phyloP scores from a whole-genome alignment of 92 coral and sea anemone genomes.

The Porites rus region DNA sequence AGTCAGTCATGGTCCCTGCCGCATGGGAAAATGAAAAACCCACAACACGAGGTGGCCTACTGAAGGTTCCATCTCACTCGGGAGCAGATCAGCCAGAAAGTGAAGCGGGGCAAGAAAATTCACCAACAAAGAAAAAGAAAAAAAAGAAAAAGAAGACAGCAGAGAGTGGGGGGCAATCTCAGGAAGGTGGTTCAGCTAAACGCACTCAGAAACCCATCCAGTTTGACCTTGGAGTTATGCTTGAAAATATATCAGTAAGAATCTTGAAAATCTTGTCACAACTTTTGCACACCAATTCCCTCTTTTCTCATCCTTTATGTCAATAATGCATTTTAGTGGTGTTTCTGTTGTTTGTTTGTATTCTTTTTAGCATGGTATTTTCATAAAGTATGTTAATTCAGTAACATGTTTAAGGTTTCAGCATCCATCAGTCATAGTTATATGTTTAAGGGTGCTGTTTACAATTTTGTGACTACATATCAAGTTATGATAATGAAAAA shows the following conservation, averaged over 20 bases:
- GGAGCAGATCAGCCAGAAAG: slow-evolving; percentile 14
- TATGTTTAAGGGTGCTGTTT: too few relatives aligned
- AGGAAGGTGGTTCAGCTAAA: slow-evolving; percentile 56
- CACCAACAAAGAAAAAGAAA: slow-evolving; percentile 60
- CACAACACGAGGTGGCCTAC: slow-evolving; percentile 10
- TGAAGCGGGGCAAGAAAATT: slow-evolving; percentile 14
- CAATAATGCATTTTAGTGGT: too few relatives aligned
- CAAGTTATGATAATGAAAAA: too few relatives aligned
- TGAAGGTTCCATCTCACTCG: slow-evolving; percentile 40
- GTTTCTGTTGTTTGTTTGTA: too few relatives aligned
- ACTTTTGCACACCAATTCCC: too few relatives aligned
- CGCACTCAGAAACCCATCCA: slow-evolving; percentile 79
- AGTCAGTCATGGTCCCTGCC: slow-evolving; percentile 20
- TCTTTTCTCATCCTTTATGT: too few relatives aligned
- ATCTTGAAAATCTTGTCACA: too few relatives aligned
- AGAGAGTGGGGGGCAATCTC: slow-evolving; percentile 36
- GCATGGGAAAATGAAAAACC: slow-evolving; percentile 19
- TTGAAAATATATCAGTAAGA: slow-evolving; percentile 37
- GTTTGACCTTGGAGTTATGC: slow-evolving; percentile 77
- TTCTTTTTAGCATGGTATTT: too few relatives aligned
- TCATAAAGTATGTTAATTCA: too few relatives aligned
- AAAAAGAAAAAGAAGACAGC: slow-evolving; percentile 75
- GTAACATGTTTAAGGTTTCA: too few relatives aligned
- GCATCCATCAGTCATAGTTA: too few relatives aligned
- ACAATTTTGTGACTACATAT: too few relatives aligned